Evolutionary conservation across 2,113 vertebrate genomes (phyloP).

Genomic region (Polypterus bichir): DNA sequence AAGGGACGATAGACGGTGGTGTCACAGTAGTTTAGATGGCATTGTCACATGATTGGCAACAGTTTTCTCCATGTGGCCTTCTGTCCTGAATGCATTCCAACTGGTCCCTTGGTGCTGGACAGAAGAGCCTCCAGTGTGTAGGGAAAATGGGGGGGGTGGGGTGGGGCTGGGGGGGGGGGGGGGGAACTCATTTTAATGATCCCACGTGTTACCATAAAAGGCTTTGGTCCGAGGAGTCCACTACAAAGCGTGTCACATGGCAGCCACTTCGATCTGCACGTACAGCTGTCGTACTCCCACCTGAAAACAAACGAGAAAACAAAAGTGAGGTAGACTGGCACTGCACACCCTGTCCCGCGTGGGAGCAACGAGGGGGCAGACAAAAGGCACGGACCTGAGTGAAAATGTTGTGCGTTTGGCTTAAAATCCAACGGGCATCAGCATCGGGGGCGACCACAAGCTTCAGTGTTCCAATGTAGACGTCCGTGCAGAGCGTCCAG

Average conservation of each 20-base stretch:
- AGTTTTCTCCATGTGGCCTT: no score
- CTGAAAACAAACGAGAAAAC: slow-evolving; percentile 39
- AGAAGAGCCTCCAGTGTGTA: slow-evolving; percentile 19
- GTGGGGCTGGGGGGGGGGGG: slow-evolving; percentile 26
- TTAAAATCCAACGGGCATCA: slow-evolving; percentile 87
- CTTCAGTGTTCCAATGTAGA: slow-evolving; percentile 88
- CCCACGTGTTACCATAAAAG: slow-evolving; percentile 52
- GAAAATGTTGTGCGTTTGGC: slow-evolving; percentile 95
- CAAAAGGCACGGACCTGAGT: slow-evolving; percentile 69
- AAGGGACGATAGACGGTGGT: no score
- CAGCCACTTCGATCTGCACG: slow-evolving; percentile 81
- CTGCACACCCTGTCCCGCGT: not conserved
- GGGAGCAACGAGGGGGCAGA: not conserved
- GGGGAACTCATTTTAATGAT: slow-evolving; percentile 23
- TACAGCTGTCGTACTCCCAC: slow-evolving; percentile 88
- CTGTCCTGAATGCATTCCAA: no score
- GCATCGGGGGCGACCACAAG: slow-evolving; percentile 85
- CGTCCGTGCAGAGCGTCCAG: slow-evolving; percentile 92
- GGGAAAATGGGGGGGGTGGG: slow-evolving; percentile 16
- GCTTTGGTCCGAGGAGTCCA: slow-evolving; percentile 61
- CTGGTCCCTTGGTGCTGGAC: not conserved
- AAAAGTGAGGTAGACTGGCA: not conserved
- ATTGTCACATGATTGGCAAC: no score
- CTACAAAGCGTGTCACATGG: slow-evolving; percentile 57
- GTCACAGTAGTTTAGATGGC: no score